phyloP scores from a whole-genome alignment of 2,888 invertebrate species.

The Chaetoderma sp. region DNA sequence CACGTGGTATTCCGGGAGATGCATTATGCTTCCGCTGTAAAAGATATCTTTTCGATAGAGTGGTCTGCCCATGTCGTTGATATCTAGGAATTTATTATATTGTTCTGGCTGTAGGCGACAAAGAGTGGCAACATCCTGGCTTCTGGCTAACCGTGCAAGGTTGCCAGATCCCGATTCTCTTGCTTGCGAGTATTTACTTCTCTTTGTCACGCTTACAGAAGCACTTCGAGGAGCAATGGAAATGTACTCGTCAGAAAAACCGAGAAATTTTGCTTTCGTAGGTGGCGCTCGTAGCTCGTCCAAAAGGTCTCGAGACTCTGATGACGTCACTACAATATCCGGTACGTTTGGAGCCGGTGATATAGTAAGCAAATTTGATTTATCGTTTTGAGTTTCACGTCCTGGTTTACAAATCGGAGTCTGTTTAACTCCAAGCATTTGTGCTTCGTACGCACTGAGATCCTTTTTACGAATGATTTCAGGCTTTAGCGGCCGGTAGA shows the following conservation, averaged over 20 bases:
- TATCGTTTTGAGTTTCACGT: too few species aligned
- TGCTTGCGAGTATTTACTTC: not conserved
- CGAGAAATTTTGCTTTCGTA: not conserved
- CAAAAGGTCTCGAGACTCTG: not conserved
- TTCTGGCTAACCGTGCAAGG: conserved; percentile 36
- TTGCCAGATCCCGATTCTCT: not conserved
- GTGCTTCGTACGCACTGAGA: not conserved
- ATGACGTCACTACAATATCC: not conserved
- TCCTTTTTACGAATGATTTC: not conserved
- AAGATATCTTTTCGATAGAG: conserved; percentile 95
- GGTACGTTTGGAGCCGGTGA: not conserved
- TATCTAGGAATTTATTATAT: not conserved
- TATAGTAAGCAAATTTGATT: too few species aligned
- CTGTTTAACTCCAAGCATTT: not conserved
- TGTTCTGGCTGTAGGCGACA: not conserved
- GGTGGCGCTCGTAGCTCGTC: not conserved
- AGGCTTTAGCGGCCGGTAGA: conserved; percentile 83
- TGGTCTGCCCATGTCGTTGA: conserved; percentile 74
- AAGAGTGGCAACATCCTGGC: conserved; percentile 33
- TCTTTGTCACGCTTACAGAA: too few species aligned
- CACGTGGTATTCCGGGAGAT: conserved; percentile 91
- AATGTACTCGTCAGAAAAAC: not conserved
- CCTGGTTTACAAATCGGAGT: not conserved
- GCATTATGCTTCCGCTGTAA: conserved; percentile 93
- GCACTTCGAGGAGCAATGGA: too few species aligned